Evolutionary conservation across 2,113 vertebrate genomes (phyloP), one percentile per base, ranked within the genome.

Genomic region (Daphoenositta chrysoptera): DNA sequence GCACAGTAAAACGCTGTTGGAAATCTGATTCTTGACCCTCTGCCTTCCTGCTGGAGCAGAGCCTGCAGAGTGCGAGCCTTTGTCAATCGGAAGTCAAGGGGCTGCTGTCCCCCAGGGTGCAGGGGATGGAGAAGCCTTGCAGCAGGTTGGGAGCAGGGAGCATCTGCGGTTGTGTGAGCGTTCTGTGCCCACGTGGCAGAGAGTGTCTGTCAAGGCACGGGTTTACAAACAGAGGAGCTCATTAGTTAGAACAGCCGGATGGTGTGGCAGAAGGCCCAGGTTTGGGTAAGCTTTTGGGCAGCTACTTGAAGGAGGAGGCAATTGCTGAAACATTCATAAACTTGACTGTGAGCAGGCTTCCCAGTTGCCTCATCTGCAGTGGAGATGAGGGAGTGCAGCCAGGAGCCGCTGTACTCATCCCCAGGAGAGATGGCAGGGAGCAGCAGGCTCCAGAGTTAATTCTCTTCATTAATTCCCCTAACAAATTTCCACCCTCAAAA

Each of bases 181-280:
- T 47, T 76, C 8, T 1, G 7, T 70, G 51, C 56, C 44, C 8
- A 1, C 2, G 3, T 87, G 84, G 57, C 57, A 44, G 47, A 57
- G 63, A 20, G 33, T 20, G 71, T 69, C 60, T 89, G 60, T 64
- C 45, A 39, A 20, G 45, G 45, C 31, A 19, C 22, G 21, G 35
- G 40, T 88, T 87, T 93, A 61, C 80, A 87, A 87, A 78, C 68
- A 81, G 40, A 71, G 66, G 21, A 83, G 72, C 78, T 87, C 56
- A 2, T 82, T 71, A 84, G 39, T 13, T 63, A 14, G 27, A 54
- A 61, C 87, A 94, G 78, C 57, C 6, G 5, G 15, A 22, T 82
- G 71, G 48, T 44, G 61, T 75, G 84, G 73, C 78, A 79, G 57
- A 50, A 69, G 40, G 48, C 69, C 77, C 5, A 4, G 51, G 47